Base-by-base conservation (phyloP, 2,888 invertebrate genomes). In the Drosophila cognata region DNA sequence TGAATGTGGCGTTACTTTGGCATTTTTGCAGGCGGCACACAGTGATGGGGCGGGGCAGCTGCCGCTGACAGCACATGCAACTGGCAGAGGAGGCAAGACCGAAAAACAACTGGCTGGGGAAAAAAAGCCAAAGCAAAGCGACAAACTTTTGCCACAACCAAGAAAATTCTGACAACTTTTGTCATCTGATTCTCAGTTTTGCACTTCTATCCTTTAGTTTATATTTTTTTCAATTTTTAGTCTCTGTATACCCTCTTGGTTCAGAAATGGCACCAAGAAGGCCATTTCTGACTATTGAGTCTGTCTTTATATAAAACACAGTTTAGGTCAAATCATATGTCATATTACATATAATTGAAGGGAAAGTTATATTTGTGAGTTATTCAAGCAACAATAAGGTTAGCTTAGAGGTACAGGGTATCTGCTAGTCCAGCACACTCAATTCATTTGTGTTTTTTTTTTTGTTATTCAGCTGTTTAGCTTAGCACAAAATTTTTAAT, bases 161-260 rank as follows among this genome's bases (percentile, higher is more conserved):
- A 81, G 81, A 81, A 81, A 81, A 74, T 50, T 78, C 77, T 72
- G 77, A 75, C 88, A 89, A 85, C 84, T 85, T 85, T 85, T 85
- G 84, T 89, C 84, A 89, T 82, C 85, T 77, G 77, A 71, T 77
- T 85, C 69, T 65, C 75, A 71, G 79, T 66, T 74, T 75, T 68
- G 72, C 77, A 85, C 79, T 72, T 72, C 72, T 76, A 57, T 70
- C 52, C 71, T 67, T 63, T 52, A 36, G 41, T 52, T 18, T 21
- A 31, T 2, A 31, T 18, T 51, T 50, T 25, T 16, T 33, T 13
- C 18, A 8, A 11, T 35, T 41, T 10, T n/a, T 11, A 10, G 2
- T 16, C 21, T 46, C 4, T 2, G 10, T 11, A 64, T 76, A 58
- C 60, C 66, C 77, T 66, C 29, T 58, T 48, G 2, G 8, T 2